Evolutionary conservation across 2,888 invertebrate species (phyloP), one percentile per base, ranked within the genome.

Genomic region (Cryptosula pallasiana): DNA sequence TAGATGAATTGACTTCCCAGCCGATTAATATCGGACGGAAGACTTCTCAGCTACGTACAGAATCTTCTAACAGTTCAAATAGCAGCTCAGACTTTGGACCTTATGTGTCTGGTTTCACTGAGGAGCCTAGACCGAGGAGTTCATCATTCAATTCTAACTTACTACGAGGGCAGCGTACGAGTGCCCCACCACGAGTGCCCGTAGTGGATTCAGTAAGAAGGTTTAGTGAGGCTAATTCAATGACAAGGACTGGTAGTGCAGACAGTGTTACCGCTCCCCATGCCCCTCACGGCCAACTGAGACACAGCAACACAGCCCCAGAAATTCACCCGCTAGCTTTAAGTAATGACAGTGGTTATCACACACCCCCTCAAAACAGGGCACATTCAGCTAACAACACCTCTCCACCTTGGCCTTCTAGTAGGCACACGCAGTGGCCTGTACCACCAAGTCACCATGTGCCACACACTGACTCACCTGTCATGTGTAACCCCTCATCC

Each of bases 261-360:
- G 63, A 63, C 29, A 63, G 32, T 63, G 63, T 63, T 20, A 5
- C n/a, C 13, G 32, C 27, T 13, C 63, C 29, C 9, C 5, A 23
- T 5, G 13, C 57, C 5, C 25, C 20, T 9, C 32, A 9, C 13
- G 27, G 29, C 13, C 63, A 63, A n/a, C 63, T 63, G 2, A 2
- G 63, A 27, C 63, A 63, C n/a, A 63, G 63, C 32, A 27, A 63
- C 32, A 63, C 63, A 32, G 32, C 32, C 13, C 25, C 63, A 32
- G 63, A 34, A n/a, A 63, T 63, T 25, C 63, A 27, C 20, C 63
- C 63, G 1, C 29, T 25, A 5, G 63, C 63, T 9, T 27, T 63
- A 20, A 63, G 63, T 27, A 63, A 32, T 32, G 63, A 63, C 63
- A 63, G 63, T 32, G 63, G 63, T 5, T 63, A 63, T n/a, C 63